A percentile compares a stretch with the other conserved stretches of the same genome.
These are phyloP conservation scores for Muschampia plurimacula DNA, from an alignment of 2,888 invertebrate species.

Conservation along the genomic window DNA sequence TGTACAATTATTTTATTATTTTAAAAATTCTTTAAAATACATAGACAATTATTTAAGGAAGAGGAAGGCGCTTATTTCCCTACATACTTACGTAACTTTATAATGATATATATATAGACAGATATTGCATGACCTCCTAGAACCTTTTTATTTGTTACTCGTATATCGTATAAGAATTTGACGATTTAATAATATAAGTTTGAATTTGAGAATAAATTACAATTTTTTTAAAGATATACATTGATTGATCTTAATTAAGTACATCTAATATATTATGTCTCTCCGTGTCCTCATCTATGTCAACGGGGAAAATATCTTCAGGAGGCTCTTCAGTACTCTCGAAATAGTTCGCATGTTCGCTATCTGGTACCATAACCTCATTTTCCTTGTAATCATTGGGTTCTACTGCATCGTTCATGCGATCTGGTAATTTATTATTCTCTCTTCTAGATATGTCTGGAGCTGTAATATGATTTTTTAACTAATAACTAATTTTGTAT, in stretches of 20 bases:
- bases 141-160: too few relatives aligned
- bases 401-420: neutral
- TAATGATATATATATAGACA: too few relatives aligned
- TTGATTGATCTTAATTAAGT: slow-evolving; percentile 8
- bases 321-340: neutral
- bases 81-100: too few relatives aligned
- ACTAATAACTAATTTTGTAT: slow-evolving; percentile 31
- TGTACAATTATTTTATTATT: too few relatives aligned
- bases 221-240: too few relatives aligned
- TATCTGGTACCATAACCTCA: slow-evolving; percentile 5
- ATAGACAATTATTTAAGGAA: too few relatives aligned
- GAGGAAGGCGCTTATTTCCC: too few relatives aligned
- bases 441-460: slow-evolving; percentile 6
- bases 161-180: too few relatives aligned
- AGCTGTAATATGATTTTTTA: neutral
- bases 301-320: neutral
- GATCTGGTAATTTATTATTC: neutral
- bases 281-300: slow-evolving; percentile 21
- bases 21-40: too few relatives aligned
- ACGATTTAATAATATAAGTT: too few relatives aligned
- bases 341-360: neutral
- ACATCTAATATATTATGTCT: slow-evolving; percentile 14
- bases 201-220: too few relatives aligned
- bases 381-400: slow-evolving; percentile 15
- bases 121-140: too few relatives aligned